A percentile compares a stretch with the other conserved stretches of the same genome.
phyloP scores from a whole-genome alignment of 2,113 vertebrate genomes.

The Lepidothrix coronata region DNA sequence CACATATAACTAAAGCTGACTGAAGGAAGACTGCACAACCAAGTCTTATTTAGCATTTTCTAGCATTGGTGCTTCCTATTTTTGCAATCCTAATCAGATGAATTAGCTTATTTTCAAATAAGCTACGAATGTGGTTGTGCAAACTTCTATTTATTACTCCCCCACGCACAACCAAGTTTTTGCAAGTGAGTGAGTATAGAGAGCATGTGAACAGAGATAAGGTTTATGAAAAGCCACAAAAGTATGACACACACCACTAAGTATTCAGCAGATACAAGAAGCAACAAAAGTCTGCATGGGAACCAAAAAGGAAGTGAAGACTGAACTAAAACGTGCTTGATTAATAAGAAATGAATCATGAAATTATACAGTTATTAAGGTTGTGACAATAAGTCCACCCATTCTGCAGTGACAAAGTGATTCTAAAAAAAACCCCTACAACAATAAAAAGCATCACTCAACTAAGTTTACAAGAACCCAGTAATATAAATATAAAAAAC shows the following conservation, averaged over 20 bases:
- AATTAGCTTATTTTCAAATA: not conserved
- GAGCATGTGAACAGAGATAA: not conserved
- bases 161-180: not conserved
- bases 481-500: not conserved
- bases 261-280: not conserved
- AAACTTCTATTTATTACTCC: slow-evolving; percentile 8
- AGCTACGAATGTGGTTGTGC: not conserved
- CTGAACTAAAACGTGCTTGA: not conserved
- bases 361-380: not conserved
- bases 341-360: not conserved
- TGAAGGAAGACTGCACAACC: not conserved
- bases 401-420: not conserved
- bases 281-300: not conserved
- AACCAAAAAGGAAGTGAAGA: not conserved
- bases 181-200: not conserved
- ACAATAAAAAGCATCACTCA: not conserved
- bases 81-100: not conserved
- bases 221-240: not conserved
- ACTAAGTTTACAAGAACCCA: not conserved
- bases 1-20: not conserved
- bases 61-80: not conserved
- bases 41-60: not conserved
- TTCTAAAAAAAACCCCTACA: rapidly evolving
- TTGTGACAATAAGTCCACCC: not conserved
- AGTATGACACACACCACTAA: not conserved